phyloP scores from a whole-genome alignment of 1,140 invertebrate genomes.

The Lasaia peninsularis region DNA sequence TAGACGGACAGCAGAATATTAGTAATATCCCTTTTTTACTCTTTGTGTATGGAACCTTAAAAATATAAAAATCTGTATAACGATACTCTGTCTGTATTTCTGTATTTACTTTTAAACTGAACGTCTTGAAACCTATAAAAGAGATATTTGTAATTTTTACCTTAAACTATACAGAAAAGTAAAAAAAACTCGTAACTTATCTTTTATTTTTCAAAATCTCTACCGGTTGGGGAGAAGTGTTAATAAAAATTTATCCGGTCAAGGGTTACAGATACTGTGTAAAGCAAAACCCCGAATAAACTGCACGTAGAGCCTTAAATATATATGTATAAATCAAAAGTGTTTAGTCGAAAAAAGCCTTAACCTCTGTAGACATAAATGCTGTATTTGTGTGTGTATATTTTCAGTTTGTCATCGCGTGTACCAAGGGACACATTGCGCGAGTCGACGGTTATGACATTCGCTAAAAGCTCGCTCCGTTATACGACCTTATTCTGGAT shows the following conservation, averaged over 20 bases:
- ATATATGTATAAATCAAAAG: background rate
- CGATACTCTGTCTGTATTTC: too few relatives aligned
- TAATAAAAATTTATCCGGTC: conserved; percentile 2
- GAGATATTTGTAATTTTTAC: too few relatives aligned
- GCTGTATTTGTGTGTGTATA: background rate
- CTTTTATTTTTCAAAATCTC: background rate
- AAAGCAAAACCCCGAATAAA: background rate
- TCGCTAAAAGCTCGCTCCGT: conserved; percentile 3
- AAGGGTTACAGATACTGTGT: conserved; percentile 1
- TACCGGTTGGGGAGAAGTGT: background rate
- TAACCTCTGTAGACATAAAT: background rate
- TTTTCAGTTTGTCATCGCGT: background rate
- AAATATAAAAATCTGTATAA: too few relatives aligned
- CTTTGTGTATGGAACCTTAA: too few relatives aligned
- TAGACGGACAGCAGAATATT: too few relatives aligned
- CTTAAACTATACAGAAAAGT: too few relatives aligned
- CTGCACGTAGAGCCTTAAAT: background rate
- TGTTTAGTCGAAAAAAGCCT: background rate
- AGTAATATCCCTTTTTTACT: too few relatives aligned
- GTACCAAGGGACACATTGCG: background rate
- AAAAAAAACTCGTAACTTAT: too few relatives aligned
- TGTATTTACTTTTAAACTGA: too few relatives aligned
- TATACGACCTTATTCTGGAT: conserved; percentile 9
- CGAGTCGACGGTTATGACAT: conserved; percentile 9
- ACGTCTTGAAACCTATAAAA: too few relatives aligned